phyloP scores from a whole-genome alignment of 2,113 vertebrate species.

The Tachuris rubrigastra region DNA sequence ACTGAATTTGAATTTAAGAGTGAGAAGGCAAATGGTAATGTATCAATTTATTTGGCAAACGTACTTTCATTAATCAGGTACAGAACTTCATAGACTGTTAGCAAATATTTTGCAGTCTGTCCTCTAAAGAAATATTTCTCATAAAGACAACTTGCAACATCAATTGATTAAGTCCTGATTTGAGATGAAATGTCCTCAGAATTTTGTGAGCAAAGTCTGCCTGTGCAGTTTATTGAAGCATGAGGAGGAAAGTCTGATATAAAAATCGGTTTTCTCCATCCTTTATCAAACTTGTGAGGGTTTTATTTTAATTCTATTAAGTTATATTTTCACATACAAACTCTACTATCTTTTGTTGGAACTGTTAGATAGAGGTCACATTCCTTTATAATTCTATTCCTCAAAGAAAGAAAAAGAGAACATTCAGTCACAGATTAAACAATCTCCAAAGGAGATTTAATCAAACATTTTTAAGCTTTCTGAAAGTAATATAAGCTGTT shows the following conservation, averaged over 20 bases:
- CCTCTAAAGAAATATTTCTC: not conserved
- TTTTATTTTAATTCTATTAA: not conserved
- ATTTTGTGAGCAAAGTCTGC: not conserved
- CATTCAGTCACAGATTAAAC: not conserved
- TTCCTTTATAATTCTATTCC: not conserved
- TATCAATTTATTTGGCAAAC: constrained; percentile 46
- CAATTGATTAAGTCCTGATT: not conserved
- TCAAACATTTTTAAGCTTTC: not conserved
- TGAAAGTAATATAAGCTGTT: not conserved
- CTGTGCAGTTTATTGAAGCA: not conserved
- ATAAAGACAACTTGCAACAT: not conserved
- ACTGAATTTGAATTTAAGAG: not conserved
- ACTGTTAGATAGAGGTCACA: not conserved
- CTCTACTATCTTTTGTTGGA: not conserved
- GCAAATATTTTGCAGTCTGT: not conserved
- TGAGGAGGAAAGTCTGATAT: not conserved
- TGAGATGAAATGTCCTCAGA: not conserved
- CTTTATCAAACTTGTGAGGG: not conserved
- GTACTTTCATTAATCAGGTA: constrained; percentile 29
- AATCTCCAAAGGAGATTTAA: not conserved
- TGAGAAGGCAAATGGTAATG: constrained; percentile 1
- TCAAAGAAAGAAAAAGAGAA: not conserved
- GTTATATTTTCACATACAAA: not conserved
- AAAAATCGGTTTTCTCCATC: not conserved
- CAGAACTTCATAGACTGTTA: not conserved